Evolutionary conservation across 1,140 invertebrate genomes (phyloP), one percentile per base, ranked within the genome.

Genomic region (Portunus trituberculatus): DNA sequence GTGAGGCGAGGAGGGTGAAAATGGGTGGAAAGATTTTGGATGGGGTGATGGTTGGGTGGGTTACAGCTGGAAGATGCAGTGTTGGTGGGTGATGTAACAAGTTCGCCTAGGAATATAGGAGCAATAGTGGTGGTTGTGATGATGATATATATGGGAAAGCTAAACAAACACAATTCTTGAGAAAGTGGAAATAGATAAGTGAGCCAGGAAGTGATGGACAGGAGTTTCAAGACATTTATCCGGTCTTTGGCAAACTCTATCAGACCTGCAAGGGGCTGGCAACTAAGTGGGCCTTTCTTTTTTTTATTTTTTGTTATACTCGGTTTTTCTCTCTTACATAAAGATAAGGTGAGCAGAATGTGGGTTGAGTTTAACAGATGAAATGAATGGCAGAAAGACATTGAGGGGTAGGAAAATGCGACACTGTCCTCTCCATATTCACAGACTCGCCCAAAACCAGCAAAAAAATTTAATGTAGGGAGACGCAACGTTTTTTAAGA

Each of bases 401-500:
- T 76, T 76, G n/a, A 7, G 2, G 12, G n/a, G n/a, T n/a, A 8
- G 2, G 16, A 7, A 7, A 76, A 12, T n/a, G n/a, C 67, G 3
- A n/a, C 67, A 76, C 8, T 76, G 0, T 39, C 67, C 20, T 76
- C 0, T n/a, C 67, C 67, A 28, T 7, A 29, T 67, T 16, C 31
- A 76, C 14, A 20, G 14, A 76, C 29, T 29, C 12, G 29, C n/a
- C 59, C 52, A 32, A 46, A 28, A 76, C 90, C 52, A 20, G 39
- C 39, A 39, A 32, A 67, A 76, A 52, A 67, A 32, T 0, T 25
- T n/a, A 67, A 4, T 88, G 31, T n/a, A 12, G 3, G 28, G 39
- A 4, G 2, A 39, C 46, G 83, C 92, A 87, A 46, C 84, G 92
- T 52, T 93, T 93, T 93, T 93, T 93, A 88, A 93, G 84, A 93